Evolutionary conservation across 2,888 invertebrate genomes (phyloP).

Genomic region (Yponomeuta malinellus): DNA sequence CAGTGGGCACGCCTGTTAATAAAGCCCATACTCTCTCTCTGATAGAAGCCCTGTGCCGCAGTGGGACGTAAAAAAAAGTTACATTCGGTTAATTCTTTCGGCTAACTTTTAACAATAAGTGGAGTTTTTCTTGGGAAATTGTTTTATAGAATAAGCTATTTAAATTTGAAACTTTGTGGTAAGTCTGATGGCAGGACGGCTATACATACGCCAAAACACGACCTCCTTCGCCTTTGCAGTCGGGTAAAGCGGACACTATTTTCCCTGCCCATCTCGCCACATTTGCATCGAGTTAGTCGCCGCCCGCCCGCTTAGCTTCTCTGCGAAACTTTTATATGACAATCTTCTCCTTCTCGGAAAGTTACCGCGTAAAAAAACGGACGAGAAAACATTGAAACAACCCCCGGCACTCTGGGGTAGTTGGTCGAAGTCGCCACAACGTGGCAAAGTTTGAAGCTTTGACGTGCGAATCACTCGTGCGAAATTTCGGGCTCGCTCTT

Average conservation of each 20-base stretch:
- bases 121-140: no score
- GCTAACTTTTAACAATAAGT: no score
- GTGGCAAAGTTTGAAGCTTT: neutral
- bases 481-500: neutral
- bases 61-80: no score
- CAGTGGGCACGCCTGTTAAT: no score
- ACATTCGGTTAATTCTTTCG: no score
- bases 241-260: neutral
- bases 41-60: no score
- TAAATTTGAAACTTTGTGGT: no score
- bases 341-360: constrained; percentile 4
- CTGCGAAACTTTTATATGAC: constrained; percentile 7
- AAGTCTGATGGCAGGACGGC: no score
- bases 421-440: neutral
- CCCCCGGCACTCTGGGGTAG: neutral
- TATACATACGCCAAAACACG: no score
- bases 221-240: no score
- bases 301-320: constrained; percentile 1
- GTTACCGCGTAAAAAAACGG: constrained; percentile 3
- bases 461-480: neutral
- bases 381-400: neutral
- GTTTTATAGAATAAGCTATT: no score
- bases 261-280: neutral
- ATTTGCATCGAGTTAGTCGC: constrained; percentile 1
- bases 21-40: no score